Evolutionary conservation across 2,797 vertebrate genomes (phyloP).

Genomic region (Rachycentron canadum): DNA sequence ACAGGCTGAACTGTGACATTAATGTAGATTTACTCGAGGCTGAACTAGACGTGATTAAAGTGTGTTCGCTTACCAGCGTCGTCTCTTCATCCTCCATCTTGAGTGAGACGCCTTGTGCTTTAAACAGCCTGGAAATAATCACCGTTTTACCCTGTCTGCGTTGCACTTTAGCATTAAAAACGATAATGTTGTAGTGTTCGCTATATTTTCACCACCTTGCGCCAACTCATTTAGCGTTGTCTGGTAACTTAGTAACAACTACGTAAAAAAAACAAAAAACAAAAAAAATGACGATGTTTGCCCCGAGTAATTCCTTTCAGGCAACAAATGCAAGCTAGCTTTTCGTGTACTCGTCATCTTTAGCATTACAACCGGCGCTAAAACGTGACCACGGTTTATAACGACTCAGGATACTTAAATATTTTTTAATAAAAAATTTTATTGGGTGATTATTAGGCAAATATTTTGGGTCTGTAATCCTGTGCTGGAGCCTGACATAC

Average conservation of each 20-base stretch:
- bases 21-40: background rate
- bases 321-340: fast-evolving
- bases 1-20: background rate
- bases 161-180: background rate
- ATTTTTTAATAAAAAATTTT: background rate
- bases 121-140: background rate
- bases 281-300: fast-evolving
- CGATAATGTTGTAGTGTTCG: background rate
- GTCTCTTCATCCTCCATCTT: conserved; percentile 84
- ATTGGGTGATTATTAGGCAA: fast-evolving
- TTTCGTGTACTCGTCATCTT: fast-evolving
- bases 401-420: fast-evolving
- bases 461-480: fast-evolving
- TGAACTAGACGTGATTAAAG: background rate
- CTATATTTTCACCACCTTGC: conserved; percentile 75
- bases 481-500: background rate
- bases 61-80: conserved; percentile 75
- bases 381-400: background rate
- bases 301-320: background rate
- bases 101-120: conserved; percentile 10
- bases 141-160: fast-evolving
- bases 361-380: background rate
- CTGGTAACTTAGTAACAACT: conserved; percentile 76
- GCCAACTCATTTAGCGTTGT: conserved; percentile 63
- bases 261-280: fast-evolving